A percentile compares a stretch with the other conserved stretches of the same genome.
Evolutionary conservation across 2,888 invertebrate genomes (phyloP).

Genomic region (Sylvicola cinctus): DNA sequence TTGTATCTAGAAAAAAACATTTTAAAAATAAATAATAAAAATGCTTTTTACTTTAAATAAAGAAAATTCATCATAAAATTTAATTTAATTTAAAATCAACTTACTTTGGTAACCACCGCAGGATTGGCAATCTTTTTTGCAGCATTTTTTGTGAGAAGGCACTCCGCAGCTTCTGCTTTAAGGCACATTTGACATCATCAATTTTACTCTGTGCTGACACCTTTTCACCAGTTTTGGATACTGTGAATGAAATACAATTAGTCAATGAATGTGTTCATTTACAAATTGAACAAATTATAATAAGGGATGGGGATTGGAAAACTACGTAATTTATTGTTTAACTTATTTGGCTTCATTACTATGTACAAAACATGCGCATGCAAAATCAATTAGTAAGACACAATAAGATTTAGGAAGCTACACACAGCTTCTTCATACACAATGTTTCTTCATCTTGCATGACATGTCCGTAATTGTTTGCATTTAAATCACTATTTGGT

Average conservation of each 20-base stretch:
- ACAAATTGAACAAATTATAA: slow-evolving; percentile 2
- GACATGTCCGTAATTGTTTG: too few relatives aligned
- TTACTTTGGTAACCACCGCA: slow-evolving; percentile 51
- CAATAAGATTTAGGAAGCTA: too few relatives aligned
- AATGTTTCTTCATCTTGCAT: too few relatives aligned
- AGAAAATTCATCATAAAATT: not conserved
- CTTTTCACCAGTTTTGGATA: not conserved
- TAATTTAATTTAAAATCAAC: slow-evolving; percentile 6
- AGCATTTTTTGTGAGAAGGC: slow-evolving; percentile 46
- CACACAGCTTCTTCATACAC: too few relatives aligned
- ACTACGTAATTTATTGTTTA: too few relatives aligned
- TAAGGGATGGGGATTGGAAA: too few relatives aligned
- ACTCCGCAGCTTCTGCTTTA: not conserved
- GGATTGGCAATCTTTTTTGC: slow-evolving; percentile 50
- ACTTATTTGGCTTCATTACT: too few relatives aligned
- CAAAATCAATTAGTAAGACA: too few relatives aligned
- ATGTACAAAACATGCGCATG: too few relatives aligned
- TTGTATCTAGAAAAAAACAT: slow-evolving; percentile 30
- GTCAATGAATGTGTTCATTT: not conserved
- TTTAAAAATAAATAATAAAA: slow-evolving; percentile 5
- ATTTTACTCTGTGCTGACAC: not conserved
- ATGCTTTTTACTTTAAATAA: not conserved
- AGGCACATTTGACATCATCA: not conserved
- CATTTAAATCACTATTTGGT: too few relatives aligned
- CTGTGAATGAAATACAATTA: slow-evolving; percentile 1